Evolutionary conservation across 1,140 invertebrate species (phyloP), one percentile per base, ranked within the genome.

Genomic region (Saccostrea glomerata): DNA sequence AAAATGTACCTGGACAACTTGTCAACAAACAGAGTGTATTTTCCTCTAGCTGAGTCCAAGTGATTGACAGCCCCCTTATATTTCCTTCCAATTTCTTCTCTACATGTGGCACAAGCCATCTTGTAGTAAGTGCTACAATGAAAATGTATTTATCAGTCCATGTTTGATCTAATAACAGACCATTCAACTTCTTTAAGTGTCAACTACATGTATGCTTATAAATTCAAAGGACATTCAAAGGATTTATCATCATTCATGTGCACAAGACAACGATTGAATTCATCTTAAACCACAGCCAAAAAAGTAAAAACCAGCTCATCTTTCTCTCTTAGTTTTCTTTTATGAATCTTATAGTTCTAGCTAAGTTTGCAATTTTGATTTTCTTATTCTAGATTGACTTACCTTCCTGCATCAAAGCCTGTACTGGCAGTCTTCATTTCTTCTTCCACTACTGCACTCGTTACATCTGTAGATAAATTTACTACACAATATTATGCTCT

Each of bases 351-450:
- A 36, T 36, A 36, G 30, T 36, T 36, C 30, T 36, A 36, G 30
- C 30, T 36, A 1, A 36, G 30, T 36, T 36, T 36, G 30, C 30
- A 36, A 36, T 36, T 36, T 36, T 36, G 30, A 36, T 36, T 36
- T 36, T 36, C 30, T 36, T 36, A 36, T 36, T 36, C 30, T 2
- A 36, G 30, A 9, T 47, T 7, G 6, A 47, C 58, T 63, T 73
- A 30, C 70, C 70, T 73, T 73, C 70, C 70, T 30, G 70, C 70
- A 73, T 73, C 70, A 73, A 73, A 73, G 23, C 70, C 70, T 73
- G 70, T 40, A 30, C 25, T 73, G 7, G 70, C 70, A 12, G 15
- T 73, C 25, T 73, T 73, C 70, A 73, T 36, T 73, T 73, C 70
- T 73, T 73, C 70, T 30, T 73, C 70, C 25, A 73, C 25, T 13